Evolutionary conservation across 1,140 invertebrate genomes (phyloP).

Genomic region (Temnothorax longispinosus): DNA sequence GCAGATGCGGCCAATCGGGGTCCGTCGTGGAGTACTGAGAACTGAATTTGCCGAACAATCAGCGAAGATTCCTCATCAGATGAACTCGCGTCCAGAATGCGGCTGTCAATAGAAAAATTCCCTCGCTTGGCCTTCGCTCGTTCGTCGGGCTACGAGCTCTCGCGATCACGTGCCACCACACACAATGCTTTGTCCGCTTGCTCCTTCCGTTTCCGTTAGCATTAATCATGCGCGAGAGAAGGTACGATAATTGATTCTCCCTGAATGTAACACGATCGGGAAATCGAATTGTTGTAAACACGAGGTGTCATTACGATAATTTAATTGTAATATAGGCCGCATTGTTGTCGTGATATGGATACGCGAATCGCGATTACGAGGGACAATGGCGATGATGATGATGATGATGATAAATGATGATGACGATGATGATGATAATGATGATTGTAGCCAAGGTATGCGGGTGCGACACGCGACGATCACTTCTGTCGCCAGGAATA

Average conservation of each 20-base stretch:
- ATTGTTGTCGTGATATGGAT: conserved; percentile 68
- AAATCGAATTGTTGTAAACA: conserved; percentile 29
- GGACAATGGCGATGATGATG: not conserved
- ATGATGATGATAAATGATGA: conserved; percentile 20
- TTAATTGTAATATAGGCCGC: conserved; percentile 79
- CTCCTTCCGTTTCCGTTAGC: conserved; percentile 39
- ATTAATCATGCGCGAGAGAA: conserved; percentile 30
- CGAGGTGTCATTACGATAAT: conserved; percentile 64
- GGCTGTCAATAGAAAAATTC: not conserved
- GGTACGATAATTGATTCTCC: not conserved
- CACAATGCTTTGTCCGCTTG: conserved; percentile 40
- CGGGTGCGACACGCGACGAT: not conserved
- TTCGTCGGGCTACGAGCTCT: not conserved
- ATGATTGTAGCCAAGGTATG: not conserved
- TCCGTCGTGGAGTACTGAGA: not conserved
- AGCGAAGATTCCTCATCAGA: not conserved
- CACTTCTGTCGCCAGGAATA: conserved; percentile 25
- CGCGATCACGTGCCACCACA: not conserved
- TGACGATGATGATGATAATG: conserved; percentile 1
- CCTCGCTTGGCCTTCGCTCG: conserved; percentile 27
- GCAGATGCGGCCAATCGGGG: not conserved
- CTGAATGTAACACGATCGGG: not conserved
- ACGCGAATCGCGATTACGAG: conserved; percentile 70
- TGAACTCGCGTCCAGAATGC: not conserved
- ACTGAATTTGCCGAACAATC: not conserved